Conservation (phyloP, 2,888 invertebrate species). For the Tetrapedia diversipes region DNA sequence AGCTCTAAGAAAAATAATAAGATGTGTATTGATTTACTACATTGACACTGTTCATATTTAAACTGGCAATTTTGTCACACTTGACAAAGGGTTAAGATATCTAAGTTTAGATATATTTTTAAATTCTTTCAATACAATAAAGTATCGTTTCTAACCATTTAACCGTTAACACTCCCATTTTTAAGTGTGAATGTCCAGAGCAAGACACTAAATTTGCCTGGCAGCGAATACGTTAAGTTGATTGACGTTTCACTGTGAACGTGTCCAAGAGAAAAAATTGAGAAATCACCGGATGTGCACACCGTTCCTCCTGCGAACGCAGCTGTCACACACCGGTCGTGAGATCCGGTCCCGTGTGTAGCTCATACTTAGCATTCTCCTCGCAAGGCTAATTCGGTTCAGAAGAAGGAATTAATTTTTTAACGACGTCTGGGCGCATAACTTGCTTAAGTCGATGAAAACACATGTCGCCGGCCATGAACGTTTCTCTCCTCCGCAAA, state of each 20-base stretch:
- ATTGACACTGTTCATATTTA: no score
- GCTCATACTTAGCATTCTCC: slow-evolving; percentile 36
- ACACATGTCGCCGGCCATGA: slow-evolving; percentile 14
- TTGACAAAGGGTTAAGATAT: no score
- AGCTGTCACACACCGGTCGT: slow-evolving; percentile 41
- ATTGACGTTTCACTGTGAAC: no score
- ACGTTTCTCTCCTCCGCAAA: no score
- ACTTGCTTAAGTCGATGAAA: background rate
- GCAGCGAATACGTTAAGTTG: background rate
- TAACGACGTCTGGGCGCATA: slow-evolving; percentile 8
- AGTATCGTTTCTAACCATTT: no score
- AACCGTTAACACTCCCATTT: no score
- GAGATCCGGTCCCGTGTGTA: slow-evolving; percentile 19
- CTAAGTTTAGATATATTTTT: no score
- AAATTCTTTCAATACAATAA: no score
- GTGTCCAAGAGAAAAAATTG: slow-evolving; percentile 30
- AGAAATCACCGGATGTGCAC: slow-evolving; percentile 43
- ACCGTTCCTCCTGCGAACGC: slow-evolving; percentile 22
- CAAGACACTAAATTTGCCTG: slow-evolving; percentile 5
- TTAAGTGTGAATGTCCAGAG: background rate
- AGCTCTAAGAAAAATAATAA: no score
- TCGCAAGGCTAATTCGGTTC: slow-evolving; percentile 18
- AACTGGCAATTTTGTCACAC: no score
- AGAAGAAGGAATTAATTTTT: slow-evolving; percentile 44
- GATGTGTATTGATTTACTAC: no score